These are phyloP conservation scores for Heterotis niloticus DNA, from an alignment of 2,113 vertebrate genomes.

Conservation along the genomic window DNA sequence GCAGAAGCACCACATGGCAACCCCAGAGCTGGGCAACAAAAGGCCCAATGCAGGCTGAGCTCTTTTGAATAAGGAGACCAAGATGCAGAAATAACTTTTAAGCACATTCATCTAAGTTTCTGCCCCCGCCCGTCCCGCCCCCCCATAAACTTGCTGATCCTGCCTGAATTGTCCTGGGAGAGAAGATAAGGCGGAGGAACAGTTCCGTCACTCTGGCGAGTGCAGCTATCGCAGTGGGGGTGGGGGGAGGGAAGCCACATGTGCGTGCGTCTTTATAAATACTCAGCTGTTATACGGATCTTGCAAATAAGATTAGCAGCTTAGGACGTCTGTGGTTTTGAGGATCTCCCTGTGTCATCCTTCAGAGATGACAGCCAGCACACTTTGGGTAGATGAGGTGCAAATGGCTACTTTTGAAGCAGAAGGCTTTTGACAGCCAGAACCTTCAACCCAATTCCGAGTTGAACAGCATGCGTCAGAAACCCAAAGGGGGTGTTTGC, in stretches of 20 bases:
- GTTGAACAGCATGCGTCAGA: not conserved
- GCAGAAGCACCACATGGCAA: not conserved
- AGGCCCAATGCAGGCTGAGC: not conserved
- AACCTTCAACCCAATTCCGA: too few relatives aligned
- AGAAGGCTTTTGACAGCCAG: too few relatives aligned
- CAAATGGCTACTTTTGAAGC: too few relatives aligned
- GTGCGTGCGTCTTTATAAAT: not conserved
- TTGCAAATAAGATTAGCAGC: slow-evolving; percentile 5
- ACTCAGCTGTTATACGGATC: not conserved
- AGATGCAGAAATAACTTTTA: not conserved
- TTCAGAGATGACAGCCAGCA: not conserved
- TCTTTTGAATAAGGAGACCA: not conserved
- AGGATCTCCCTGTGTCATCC: not conserved
- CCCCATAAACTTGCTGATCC: not conserved
- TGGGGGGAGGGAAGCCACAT: not conserved
- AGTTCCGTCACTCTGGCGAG: not conserved
- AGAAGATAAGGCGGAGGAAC: slow-evolving; percentile 6
- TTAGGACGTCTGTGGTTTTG: not conserved
- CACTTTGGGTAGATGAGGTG: not conserved
- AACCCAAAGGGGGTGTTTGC: too few relatives aligned
- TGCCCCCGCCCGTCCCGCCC: not conserved
- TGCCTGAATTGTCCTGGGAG: not conserved
- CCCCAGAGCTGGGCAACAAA: not conserved
- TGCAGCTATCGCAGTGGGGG: not conserved
- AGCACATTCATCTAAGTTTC: not conserved